Evolutionary conservation across 2,888 invertebrate genomes (phyloP), one percentile per base, ranked within the genome.

Genomic region (Bombylius major): DNA sequence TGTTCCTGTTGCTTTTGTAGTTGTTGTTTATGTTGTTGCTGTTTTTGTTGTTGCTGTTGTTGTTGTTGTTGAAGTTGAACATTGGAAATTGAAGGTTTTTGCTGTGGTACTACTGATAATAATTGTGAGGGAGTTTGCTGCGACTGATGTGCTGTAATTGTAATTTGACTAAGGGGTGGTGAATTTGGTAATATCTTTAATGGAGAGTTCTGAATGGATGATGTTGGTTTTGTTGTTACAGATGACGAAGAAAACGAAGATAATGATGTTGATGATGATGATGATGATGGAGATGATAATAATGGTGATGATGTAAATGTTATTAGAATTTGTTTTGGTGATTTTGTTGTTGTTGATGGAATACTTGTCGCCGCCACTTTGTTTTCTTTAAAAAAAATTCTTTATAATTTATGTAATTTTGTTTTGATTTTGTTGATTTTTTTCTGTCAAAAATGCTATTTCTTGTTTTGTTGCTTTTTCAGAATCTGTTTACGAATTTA

Each of bases 171-270:
- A 12, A 68, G 56, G 4, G 72, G 69, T 39, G 71, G 69, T 47
- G 72, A 69, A 31, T 47, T 65, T 60, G 70, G 70, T 23, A 69
- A 68, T 59, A 69, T 66, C 46, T 69, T 70, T 36, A 68, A 66
- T 34, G 69, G 69, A 55, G 63, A 63, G 46, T 66, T 64, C 61
- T 49, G 61, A 12, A 63, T 59, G 9, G 56, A 62, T 44, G 39
- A 11, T 51, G 51, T 44, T 45, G 45, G 8, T 51, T 7, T 13
- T 50, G 50, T 14, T 50, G 50, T 36, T 48, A 33, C 9, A 11
- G 60, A 57, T 8, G 59, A 57, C 8, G 59, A 56, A n/a, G 14
- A 42, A 47, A 46, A 47, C 47, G 53, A 31, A 42, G 57, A 50
- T 50, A 53, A 55, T 50, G 59, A 53, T 57, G 61, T 56, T 53